Evolutionary conservation across 2,888 invertebrate genomes (phyloP), one percentile per base, ranked within the genome.

Genomic region (Penaeus monodon): DNA sequence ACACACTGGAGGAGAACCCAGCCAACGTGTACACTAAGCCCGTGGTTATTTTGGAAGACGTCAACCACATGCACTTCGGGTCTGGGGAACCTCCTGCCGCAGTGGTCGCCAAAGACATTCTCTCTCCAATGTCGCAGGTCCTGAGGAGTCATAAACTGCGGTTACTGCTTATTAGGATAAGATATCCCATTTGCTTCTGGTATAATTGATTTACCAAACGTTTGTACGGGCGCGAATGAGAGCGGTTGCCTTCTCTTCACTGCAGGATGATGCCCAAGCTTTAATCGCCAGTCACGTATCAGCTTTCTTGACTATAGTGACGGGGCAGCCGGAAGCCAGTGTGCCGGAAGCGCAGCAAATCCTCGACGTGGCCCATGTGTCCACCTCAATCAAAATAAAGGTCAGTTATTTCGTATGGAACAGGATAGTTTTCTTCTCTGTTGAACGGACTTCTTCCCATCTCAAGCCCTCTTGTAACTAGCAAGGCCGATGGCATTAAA

Each of bases 31-130:
- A 74, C 22, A 57, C 24, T 63, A 82, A 78, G 57, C 81, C 88
- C 20, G 85, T 85, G 22, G 64, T 88, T 22, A 66, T 88, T 17
- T 70, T 88, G 79, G 74, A 77, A 27, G 85, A 74, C 24, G 82
- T 88, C 33, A 79, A 88, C 88, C 88, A 88, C 74, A 85, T 85
- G 78, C 88, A 88, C 74, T 88, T 88, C 73, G 85, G 83, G 27
- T 82, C 82, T 22, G 88, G 88, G 29, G 79, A 81, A 14, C 70
- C 68, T 22, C 85, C 88, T 6, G 29, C 88, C 8, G 49, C 68
- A 2, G 88, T 88, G 49, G 82, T 49, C 27, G 49, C 49, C 4
- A 66, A 78, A 14, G 88, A 88, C 78, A 88, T 88, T 63, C 82
- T 88, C 73, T 88, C 88, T 14, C 86, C 86, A 7, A 29, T 86